Evolutionary conservation across 2,888 invertebrate species (phyloP).

Genomic region (Clepsis dumicolana): DNA sequence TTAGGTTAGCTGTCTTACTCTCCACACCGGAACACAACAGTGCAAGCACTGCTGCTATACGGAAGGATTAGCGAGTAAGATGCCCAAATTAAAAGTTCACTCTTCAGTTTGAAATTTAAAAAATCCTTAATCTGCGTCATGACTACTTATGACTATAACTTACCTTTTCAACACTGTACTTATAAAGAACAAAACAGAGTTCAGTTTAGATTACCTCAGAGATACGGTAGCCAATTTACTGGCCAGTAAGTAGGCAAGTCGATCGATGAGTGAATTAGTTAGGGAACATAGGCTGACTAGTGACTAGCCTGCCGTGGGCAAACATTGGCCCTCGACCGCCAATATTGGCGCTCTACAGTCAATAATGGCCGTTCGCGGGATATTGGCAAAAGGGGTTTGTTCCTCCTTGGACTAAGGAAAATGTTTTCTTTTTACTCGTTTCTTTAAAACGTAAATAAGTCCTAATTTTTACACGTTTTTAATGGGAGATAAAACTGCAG

Average conservation of each 20-base stretch:
- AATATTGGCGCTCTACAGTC: conserved; percentile 9
- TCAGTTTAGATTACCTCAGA: not conserved
- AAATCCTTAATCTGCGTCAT: too few relatives aligned
- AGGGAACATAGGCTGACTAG: conserved; percentile 2
- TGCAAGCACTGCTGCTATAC: too few relatives aligned
- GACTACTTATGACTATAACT: too few relatives aligned
- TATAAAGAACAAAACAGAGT: not conserved
- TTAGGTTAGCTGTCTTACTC: too few relatives aligned
- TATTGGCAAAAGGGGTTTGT: conserved; percentile 1
- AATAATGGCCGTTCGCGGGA: not conserved
- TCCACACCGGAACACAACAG: too few relatives aligned
- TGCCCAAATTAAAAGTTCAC: too few relatives aligned
- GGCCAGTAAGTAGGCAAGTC: conserved; percentile 7
- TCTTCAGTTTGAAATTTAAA: too few relatives aligned
- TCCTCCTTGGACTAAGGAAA: not conserved
- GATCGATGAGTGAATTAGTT: conserved; percentile 15
- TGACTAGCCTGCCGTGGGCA: conserved; percentile 4
- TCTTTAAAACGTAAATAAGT: too few relatives aligned
- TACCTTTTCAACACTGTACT: too few relatives aligned
- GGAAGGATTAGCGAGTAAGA: too few relatives aligned
- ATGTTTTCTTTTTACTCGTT: not conserved
- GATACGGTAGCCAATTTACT: not conserved
- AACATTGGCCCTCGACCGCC: conserved; percentile 14
- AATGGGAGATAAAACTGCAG: too few relatives aligned
- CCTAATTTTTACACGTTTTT: too few relatives aligned